Base-by-base conservation (phyloP, 2,888 invertebrate species). In the Lithophane leautieri region DNA sequence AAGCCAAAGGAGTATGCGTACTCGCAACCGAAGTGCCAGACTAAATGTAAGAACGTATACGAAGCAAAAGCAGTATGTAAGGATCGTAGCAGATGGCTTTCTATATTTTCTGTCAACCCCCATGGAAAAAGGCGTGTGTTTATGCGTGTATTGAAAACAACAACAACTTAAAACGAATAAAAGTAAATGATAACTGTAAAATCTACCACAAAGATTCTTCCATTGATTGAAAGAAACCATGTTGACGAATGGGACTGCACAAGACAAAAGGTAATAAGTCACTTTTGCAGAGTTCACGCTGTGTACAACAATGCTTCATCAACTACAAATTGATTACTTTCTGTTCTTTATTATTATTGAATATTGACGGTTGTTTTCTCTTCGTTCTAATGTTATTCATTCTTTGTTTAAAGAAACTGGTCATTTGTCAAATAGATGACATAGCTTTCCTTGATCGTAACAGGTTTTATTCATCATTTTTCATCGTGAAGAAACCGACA, bases 251-350 rank as follows among this genome's bases (percentile, higher is more conserved):
- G n/a, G 22, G 11, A 14, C 28, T 47, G 28, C 12, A 16, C 9
- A 40, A 70, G n/a, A 80, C 81, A 80, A 80, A 67, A 52, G 62
- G 56, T 22, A 47, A 81, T 70, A 68, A 44, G 4, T 76, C 34
- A 80, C 44, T 58, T 40, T 54, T 25, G 40, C n/a, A 42, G 14
- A 69, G 16, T 67, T 25, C 34, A 8, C 16, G n/a, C n/a, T 11
- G 12, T 47, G 56, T 54, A 25, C 6, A 47, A 81, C 80, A 80
- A 80, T 81, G 72, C 72, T 61, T 42, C 54, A 69, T 81, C 56
- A 70, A 52, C 9, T 62, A 28, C 16, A 61, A 56, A 44, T 50
- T 12, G 2, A 44, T 61, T 40, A 62, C 60, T 52, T 81, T 79
- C 54, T 47, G 22, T 25, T 70, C 14, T 60, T 28, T 34, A 34